Evolutionary conservation across 2,113 vertebrate genomes (phyloP).

Genomic region (Hypanus sabinus): DNA sequence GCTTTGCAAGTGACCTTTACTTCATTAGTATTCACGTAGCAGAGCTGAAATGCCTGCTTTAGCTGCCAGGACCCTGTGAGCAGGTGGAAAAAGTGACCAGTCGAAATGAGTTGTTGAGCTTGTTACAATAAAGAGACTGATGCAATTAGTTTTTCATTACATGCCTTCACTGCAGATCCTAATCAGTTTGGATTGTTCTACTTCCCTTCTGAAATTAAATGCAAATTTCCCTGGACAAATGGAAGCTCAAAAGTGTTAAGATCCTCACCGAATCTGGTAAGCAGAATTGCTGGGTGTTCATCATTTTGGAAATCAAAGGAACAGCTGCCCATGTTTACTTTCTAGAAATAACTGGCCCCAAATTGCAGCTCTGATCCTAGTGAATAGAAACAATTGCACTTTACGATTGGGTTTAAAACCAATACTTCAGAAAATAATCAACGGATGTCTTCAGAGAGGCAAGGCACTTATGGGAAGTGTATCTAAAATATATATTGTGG

Average conservation of each 20-base stretch:
- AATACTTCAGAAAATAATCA: not conserved
- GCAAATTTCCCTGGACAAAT: slow-evolving; percentile 58
- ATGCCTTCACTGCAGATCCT: slow-evolving; percentile 58
- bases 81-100: slow-evolving; percentile 71
- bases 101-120: slow-evolving; percentile 70
- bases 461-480: not conserved
- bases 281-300: not conserved
- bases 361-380: slow-evolving; percentile 1
- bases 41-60: slow-evolving; percentile 53
- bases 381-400: not conserved
- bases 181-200: slow-evolving; percentile 65
- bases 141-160: slow-evolving; percentile 78
- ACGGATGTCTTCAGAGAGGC: not conserved
- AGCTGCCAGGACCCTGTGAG: slow-evolving; percentile 58
- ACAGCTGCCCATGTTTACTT: slow-evolving; percentile 26
- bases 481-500: not conserved
- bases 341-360: not conserved
- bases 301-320: slow-evolving; percentile 22
- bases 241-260: slow-evolving; percentile 17
- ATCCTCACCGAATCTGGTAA: slow-evolving; percentile 7
- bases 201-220: slow-evolving; percentile 62
- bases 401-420: not conserved
- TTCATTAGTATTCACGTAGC: slow-evolving; percentile 64
- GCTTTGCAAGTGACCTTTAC: slow-evolving; percentile 52
- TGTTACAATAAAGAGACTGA: slow-evolving; percentile 68